These are phyloP conservation scores for Sebastes aleutianus DNA, from an alignment of 2,797 vertebrate genomes.

Conservation along the genomic window DNA sequence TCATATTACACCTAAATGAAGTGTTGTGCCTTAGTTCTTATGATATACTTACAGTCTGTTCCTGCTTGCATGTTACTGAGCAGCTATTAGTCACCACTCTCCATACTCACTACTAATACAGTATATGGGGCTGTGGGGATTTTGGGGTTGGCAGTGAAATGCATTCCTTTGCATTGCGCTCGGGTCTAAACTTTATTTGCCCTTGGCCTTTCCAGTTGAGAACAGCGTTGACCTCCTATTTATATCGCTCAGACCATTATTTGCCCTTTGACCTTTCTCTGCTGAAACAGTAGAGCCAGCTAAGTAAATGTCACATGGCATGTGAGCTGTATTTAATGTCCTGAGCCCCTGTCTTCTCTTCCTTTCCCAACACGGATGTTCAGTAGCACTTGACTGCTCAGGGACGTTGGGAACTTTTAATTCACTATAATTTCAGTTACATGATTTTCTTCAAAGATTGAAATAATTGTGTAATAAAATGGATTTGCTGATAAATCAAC, in stretches of 20 bases:
- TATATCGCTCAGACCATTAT: slow-evolving; percentile 81
- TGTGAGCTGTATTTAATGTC: slow-evolving; percentile 73
- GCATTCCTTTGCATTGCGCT: slow-evolving; percentile 67
- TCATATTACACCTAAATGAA: not conserved
- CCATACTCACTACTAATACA: slow-evolving; percentile 10
- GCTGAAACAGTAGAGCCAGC: slow-evolving; percentile 85
- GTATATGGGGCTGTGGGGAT: slow-evolving; percentile 2
- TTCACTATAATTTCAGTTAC: not conserved
- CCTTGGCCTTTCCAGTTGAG: slow-evolving; percentile 78
- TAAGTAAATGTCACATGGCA: slow-evolving; percentile 87
- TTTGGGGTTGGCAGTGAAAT: slow-evolving; percentile 45
- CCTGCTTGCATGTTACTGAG: not conserved
- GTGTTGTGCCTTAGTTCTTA: not conserved
- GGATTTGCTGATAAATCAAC: not conserved
- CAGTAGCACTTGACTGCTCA: slow-evolving; percentile 8
- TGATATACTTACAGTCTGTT: not conserved
- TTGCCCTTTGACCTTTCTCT: slow-evolving; percentile 83
- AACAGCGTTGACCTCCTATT: slow-evolving; percentile 83
- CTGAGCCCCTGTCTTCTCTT: slow-evolving; percentile 42
- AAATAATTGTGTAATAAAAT: not conserved
- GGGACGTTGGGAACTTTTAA: not conserved
- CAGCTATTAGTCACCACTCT: not conserved
- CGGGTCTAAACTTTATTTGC: slow-evolving; percentile 73
- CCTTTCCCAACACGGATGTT: slow-evolving; percentile 40
- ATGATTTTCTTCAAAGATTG: not conserved